Percentiles rank a stretch among this genome's conserved stretches.
Evolutionary conservation across 2,888 invertebrate genomes (phyloP).

Genomic region (Acronicta aceris): DNA sequence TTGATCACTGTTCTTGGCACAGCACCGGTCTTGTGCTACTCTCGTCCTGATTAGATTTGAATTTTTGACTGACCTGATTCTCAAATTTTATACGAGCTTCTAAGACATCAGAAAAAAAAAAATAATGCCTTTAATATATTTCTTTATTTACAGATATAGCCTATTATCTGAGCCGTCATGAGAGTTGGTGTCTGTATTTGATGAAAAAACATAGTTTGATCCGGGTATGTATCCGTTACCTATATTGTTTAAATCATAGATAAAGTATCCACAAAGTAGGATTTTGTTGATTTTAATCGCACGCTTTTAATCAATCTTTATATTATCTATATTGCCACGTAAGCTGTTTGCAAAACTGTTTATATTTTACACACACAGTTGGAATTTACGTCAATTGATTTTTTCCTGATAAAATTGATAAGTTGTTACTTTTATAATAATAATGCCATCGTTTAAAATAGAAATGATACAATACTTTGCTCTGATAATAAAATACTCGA

Average conservation of each 20-base stretch:
- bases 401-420: slow-evolving; percentile 38
- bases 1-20: no score
- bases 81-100: neutral
- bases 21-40: no score
- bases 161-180: no score
- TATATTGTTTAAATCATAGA: neutral
- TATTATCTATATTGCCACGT: slow-evolving; percentile 12
- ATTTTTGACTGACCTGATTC: neutral
- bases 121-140: no score
- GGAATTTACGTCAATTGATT: slow-evolving; percentile 27
- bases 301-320: neutral
- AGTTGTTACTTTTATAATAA: slow-evolving; percentile 22
- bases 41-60: no score
- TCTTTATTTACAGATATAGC: no score
- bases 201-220: neutral
- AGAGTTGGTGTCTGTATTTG: neutral
- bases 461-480: slow-evolving; percentile 45
- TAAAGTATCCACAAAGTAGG: neutral
- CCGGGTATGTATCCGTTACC: neutral
- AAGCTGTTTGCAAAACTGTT: neutral
- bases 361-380: slow-evolving; percentile 4
- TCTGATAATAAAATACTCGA: slow-evolving; percentile 14
- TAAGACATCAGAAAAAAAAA: no score
- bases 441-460: slow-evolving; percentile 53
- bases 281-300: neutral